Evolutionary conservation across 2,888 invertebrate genomes (phyloP).

Genomic region (Eudasyphora cyanicolor): DNA sequence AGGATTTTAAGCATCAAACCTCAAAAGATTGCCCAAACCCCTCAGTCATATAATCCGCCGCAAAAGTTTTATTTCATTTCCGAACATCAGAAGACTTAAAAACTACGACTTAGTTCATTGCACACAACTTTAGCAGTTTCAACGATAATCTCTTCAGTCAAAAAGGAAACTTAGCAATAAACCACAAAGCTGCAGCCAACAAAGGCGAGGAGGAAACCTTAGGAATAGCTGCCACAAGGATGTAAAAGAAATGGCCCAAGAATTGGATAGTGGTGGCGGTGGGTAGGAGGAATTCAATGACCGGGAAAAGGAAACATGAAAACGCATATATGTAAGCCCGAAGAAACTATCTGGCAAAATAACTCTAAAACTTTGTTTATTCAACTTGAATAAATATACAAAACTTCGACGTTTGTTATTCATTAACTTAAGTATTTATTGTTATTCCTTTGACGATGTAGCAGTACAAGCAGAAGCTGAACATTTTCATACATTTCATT

Average conservation of each 20-base stretch:
- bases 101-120: not conserved
- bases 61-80: slow-evolving; percentile 6
- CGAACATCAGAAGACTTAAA: not conserved
- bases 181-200: slow-evolving; percentile 50
- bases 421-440: slow-evolving; percentile 59
- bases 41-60: not conserved
- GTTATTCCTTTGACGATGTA: slow-evolving; percentile 48
- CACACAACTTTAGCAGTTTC: slow-evolving; percentile 9
- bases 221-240: not conserved
- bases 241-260: not conserved
- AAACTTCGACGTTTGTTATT: slow-evolving; percentile 48
- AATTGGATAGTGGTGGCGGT: too few relatives aligned
- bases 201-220: not conserved
- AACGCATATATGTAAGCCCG: too few relatives aligned
- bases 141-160: slow-evolving; percentile 44
- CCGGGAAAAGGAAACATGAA: slow-evolving; percentile 21
- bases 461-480: not conserved
- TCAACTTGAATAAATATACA: slow-evolving; percentile 42
- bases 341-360: slow-evolving; percentile 25
- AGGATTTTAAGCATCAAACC: not conserved
- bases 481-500: slow-evolving; percentile 7
- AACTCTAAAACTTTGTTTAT: slow-evolving; percentile 45
- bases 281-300: not conserved
- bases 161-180: slow-evolving; percentile 32
- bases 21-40: not conserved